A percentile compares a stretch with the other conserved stretches of the same genome.
Conservation (phyloP, 2,888 invertebrate genomes). For the Diplazon laetatorius region DNA sequence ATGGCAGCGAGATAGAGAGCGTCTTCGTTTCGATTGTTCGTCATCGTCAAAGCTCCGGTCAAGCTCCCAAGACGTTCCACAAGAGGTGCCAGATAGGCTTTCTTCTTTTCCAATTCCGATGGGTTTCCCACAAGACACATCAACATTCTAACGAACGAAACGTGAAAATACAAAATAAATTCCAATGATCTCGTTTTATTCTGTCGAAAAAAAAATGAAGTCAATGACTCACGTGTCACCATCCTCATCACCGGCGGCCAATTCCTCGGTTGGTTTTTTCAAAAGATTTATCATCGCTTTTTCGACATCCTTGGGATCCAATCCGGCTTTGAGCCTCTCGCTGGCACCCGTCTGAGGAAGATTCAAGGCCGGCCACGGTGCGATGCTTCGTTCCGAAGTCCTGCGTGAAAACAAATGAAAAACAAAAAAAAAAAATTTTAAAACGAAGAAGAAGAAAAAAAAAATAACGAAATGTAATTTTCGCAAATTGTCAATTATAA, state of each 20-base stretch:
- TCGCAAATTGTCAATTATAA: background rate
- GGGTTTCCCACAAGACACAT: constrained; percentile 77
- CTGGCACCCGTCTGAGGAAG: constrained; percentile 71
- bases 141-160: constrained; percentile 68
- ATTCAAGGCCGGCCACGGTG: constrained; percentile 75
- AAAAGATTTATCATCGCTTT: constrained; percentile 75
- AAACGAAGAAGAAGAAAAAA: no score
- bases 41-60: constrained; percentile 68
- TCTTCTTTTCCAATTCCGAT: constrained; percentile 70
- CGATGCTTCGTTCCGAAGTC: constrained; percentile 56
- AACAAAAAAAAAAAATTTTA: constrained; percentile 2
- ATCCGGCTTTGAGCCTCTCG: constrained; percentile 71
- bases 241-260: constrained; percentile 72
- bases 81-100: constrained; percentile 74
- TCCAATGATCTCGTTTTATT: no score
- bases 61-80: constrained; percentile 74
- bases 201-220: no score
- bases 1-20: constrained; percentile 77
- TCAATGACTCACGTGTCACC: constrained; percentile 77
- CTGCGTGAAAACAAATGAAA: constrained; percentile 35
- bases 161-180: background rate
- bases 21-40: constrained; percentile 74
- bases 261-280: constrained; percentile 68
- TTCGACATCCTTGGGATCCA: constrained; percentile 72
- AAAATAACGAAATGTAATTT: no score